Percentiles rank a stretch among this genome's conserved stretches.
Conservation (phyloP, 2,113 vertebrate genomes). For the Gobiocypris rarus region DNA sequence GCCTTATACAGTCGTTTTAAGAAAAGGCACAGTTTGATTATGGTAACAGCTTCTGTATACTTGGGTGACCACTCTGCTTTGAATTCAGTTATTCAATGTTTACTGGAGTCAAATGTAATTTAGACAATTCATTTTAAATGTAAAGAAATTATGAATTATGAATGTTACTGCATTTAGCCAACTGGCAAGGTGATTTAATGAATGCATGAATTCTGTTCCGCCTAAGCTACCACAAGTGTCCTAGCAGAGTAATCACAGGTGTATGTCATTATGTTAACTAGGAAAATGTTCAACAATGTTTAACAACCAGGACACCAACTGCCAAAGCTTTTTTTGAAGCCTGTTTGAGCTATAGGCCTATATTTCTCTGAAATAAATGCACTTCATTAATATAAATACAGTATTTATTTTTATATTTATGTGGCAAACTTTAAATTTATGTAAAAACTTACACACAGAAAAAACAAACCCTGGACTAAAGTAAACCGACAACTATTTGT, state of each 20-base stretch:
- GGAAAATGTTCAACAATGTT: neutral
- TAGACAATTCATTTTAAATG: neutral
- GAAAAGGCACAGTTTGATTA: conserved; percentile 31
- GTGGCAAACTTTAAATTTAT: too few species aligned
- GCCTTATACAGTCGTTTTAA: conserved; percentile 13
- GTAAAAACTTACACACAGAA: too few species aligned
- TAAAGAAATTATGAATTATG: neutral
- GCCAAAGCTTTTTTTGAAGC: neutral
- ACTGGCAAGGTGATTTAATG: neutral
- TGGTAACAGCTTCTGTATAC: neutral
- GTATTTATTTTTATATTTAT: too few species aligned
- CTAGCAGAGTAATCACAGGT: neutral
- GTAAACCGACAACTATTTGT: too few species aligned
- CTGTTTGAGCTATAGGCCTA: neutral
- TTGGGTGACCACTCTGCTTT: conserved; percentile 1
- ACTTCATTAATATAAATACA: too few species aligned
- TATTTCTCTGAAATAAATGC: too few species aligned
- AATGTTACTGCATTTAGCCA: neutral
- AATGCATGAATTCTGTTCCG: neutral
- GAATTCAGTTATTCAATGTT: conserved; percentile 23
- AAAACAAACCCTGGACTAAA: too few species aligned
- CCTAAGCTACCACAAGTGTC: neutral
- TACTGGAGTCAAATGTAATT: conserved; percentile 10
- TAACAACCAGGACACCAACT: neutral
- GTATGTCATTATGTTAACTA: neutral